Conservation (phyloP, 2,888 invertebrate genomes). For the Limnephilus rhombicus region DNA sequence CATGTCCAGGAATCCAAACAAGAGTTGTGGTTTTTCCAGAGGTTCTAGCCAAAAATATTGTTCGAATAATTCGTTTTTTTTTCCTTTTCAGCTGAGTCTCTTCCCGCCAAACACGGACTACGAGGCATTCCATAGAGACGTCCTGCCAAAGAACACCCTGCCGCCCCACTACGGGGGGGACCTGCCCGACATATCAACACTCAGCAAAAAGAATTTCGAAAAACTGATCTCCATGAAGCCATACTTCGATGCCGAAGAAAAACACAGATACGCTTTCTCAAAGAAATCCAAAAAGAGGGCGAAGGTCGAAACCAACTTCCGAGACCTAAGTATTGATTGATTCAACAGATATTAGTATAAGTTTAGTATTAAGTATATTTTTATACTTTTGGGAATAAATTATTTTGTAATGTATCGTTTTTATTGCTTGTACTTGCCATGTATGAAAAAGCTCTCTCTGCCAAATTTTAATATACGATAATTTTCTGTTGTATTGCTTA, state of each 20-base stretch:
- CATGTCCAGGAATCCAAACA: no score
- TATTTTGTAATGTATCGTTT: background rate
- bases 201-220: slow-evolving; percentile 74
- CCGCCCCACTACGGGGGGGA: slow-evolving; percentile 82
- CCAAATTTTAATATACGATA: background rate
- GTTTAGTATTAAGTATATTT: background rate
- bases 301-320: slow-evolving; percentile 58
- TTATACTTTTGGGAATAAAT: slow-evolving; percentile 21
- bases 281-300: slow-evolving; percentile 62
- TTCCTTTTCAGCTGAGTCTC: slow-evolving; percentile 78
- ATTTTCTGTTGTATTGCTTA: no score
- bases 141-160: slow-evolving; percentile 77
- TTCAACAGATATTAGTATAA: background rate
- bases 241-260: slow-evolving; percentile 74
- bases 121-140: slow-evolving; percentile 77
- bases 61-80: background rate
- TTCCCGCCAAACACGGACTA: slow-evolving; percentile 78
- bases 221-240: slow-evolving; percentile 71
- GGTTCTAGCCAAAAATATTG: no score
- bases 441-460: background rate
- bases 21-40: no score
- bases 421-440: background rate
- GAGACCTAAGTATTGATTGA: slow-evolving; percentile 62
- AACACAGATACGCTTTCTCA: slow-evolving; percentile 58
- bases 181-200: slow-evolving; percentile 74